These are phyloP conservation scores for Plagodis pulveraria DNA, from an alignment of 2,888 invertebrate species.

Conservation along the genomic window DNA sequence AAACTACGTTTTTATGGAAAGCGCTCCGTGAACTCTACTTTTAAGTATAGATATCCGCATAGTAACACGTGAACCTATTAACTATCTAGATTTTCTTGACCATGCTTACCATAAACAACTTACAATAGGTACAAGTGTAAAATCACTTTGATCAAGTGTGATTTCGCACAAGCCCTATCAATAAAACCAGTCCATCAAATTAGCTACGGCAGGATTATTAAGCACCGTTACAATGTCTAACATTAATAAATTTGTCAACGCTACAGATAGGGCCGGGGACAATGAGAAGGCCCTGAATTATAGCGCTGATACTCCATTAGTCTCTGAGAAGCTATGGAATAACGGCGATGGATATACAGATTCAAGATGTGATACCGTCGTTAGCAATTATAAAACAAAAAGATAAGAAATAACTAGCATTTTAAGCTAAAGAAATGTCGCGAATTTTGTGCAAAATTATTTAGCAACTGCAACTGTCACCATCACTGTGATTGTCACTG, in stretches of 20 bases:
- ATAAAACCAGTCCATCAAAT: conserved; percentile 58
- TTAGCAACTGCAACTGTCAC: no score
- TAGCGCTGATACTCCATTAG: conserved; percentile 76
- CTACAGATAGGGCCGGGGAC: conserved; percentile 79
- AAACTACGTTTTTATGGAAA: no score
- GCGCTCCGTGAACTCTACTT: no score
- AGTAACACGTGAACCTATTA: no score
- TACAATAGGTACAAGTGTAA: not conserved
- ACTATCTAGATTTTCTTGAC: no score
- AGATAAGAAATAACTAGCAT: no score
- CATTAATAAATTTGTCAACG: conserved; percentile 83
- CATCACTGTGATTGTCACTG: no score
- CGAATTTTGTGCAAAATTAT: no score
- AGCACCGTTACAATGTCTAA: conserved; percentile 69
- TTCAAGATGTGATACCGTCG: conserved; percentile 20
- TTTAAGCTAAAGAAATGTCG: no score
- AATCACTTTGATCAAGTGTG: conserved; percentile 13
- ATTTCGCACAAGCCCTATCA: conserved; percentile 20
- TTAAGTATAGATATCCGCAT: no score
- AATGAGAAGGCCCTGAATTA: conserved; percentile 79
- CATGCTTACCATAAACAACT: no score
- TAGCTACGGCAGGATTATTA: conserved; percentile 68
- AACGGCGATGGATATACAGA: conserved; percentile 61
- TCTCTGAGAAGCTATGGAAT: conserved; percentile 75
- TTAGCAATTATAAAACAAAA: not conserved